Evolutionary conservation across 2,888 invertebrate species (phyloP), one percentile per base, ranked within the genome.

Genomic region (Rotaria macrura): DNA sequence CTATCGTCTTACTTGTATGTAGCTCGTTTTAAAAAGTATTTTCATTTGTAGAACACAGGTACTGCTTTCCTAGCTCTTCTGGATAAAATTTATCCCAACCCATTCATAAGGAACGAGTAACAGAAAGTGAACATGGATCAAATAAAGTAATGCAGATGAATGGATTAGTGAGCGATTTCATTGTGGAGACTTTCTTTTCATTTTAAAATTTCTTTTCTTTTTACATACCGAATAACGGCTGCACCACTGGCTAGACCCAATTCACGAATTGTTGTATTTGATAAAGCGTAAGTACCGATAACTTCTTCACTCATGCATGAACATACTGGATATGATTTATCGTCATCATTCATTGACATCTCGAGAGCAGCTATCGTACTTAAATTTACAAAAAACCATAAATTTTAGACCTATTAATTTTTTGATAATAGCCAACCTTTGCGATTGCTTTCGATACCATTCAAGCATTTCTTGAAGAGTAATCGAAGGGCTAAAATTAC

Each of bases 221-320:
- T n/a, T n/a, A 47, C 47, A 9, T 86, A 90, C 91, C 92, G 91
- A 87, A 95, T 91, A 89, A 95, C 93, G 25, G 94, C 95, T 89
- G 94, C 93, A 12, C 95, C 95, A 87, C 93, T 92, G 65, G 94
- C 94, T 84, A 96, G 92, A 23, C 96, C 96, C 86, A 96, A 91
- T 84, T 93, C 94, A 88, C 94, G 93, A 47, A 96, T 92, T 1
- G 94, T 94, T 85, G 94, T 94, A 84, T 91, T 92, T 88, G 92
- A 92, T 85, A 96, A 92, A 83, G 92, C 92, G 85, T 92, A 90
- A 86, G 93, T 91, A 0, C 95, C 95, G 88, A 93, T 93, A 54
- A 95, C 34, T 92, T 95, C 95, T 88, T 93, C 93, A 86, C 95
- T 92, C 93, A 94, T 95, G 89, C 95, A 95, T 87, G 94, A 92